Evolutionary conservation across 2,113 vertebrate genomes (phyloP), one percentile per base, ranked within the genome.

Genomic region (Anhinga rufa): DNA sequence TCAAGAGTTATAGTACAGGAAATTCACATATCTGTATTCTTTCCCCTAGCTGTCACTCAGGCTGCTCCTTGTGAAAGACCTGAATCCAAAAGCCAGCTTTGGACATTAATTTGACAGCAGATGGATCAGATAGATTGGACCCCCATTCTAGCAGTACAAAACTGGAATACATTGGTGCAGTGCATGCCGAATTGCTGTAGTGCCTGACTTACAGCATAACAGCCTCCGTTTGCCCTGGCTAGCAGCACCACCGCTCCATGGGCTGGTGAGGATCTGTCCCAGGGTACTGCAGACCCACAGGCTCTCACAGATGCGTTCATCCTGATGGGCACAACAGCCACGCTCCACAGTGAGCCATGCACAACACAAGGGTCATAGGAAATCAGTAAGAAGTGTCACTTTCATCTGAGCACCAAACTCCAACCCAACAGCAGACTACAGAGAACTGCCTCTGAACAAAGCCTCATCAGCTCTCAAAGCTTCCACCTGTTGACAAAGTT

Each of bases 91-190:
- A 95, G 92, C 60, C 79, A 95, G 85, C 68, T 95, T 85, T 93
- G 94, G 97, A 96, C 86, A 87, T 93, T 91, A 94, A 96, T 90
- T 92, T 95, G 95, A 94, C 82, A 93, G 91, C 77, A 96, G 87
- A 94, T 81, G 72, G 91, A 95, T 92, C 94, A 91, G 84, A 86
- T 48, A 58, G 80, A 86, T 80, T 80, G 78, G 49, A 82, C 82
- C 71, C 42, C 84, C 62, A 25, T 89, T 82, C 54, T 20, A 77
- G 86, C 78, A 79, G 83, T 20, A 46, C 62, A 91, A 94, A 95
- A 83, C 80, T 79, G 69, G 69, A 94, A 91, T 69, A 65, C 44
- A 42, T 12, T 86, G 69, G 48, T 2, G 3, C 6, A 1, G 22
- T 11, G 49, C 48, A 29, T 6, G 40, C 11, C 10, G 86, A 81